phyloP scores from a whole-genome alignment of 1,140 invertebrate species.

The Idris sp. region DNA sequence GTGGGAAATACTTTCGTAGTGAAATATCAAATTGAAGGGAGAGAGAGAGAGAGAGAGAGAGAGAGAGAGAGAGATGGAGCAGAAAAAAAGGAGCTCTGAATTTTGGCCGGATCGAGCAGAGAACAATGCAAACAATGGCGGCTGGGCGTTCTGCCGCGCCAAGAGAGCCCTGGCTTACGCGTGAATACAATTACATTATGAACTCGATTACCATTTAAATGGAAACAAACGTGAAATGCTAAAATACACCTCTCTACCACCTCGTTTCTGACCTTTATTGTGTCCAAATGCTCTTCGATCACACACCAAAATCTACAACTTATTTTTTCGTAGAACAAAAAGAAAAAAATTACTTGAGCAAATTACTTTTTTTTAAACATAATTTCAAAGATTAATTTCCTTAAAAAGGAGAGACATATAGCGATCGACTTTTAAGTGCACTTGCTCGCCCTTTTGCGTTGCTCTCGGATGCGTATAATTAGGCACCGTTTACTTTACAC shows the following conservation, averaged over 20 bases:
- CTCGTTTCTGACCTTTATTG: conserved; percentile 44
- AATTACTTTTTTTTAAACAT: too few species aligned
- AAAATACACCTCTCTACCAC: conserved; percentile 72
- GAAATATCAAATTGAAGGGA: conserved; percentile 57
- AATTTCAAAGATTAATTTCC: too few species aligned
- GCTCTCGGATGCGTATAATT: conserved; percentile 73
- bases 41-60: conserved; percentile 34
- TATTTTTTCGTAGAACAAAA: too few species aligned
- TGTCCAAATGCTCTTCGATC: conserved; percentile 29
- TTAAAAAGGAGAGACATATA: conserved; percentile 62
- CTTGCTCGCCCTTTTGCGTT: conserved; percentile 65
- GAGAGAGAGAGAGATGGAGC: conserved; percentile 45
- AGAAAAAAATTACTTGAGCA: too few species aligned
- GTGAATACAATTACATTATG: conserved; percentile 79
- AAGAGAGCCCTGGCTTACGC: conserved; percentile 75
- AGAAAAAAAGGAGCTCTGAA: conserved; percentile 65
- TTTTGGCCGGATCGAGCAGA: conserved; percentile 67
- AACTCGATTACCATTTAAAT: conserved; percentile 80
- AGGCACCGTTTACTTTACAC: conserved; percentile 77
- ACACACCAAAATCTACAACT: conserved; percentile 29
- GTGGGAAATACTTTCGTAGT: conserved; percentile 45
- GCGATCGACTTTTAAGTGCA: conserved; percentile 67
- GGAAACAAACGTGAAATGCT: conserved; percentile 79
- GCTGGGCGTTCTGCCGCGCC: conserved; percentile 66
- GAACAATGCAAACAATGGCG: conserved; percentile 77